phyloP scores from a whole-genome alignment of 2,113 vertebrate genomes.

The Stercorarius parasiticus region DNA sequence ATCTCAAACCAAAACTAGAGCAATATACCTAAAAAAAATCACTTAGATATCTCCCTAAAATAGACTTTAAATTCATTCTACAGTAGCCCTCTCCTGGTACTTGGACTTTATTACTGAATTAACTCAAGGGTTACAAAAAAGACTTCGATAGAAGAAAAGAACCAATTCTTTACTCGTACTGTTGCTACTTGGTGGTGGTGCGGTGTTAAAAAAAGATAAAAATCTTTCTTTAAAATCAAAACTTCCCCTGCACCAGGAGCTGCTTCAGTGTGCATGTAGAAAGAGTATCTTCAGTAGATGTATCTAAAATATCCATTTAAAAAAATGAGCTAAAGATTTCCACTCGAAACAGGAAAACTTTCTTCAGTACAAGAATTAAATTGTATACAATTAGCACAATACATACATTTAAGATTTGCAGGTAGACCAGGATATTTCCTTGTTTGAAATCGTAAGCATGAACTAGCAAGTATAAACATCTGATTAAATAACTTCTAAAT shows the following conservation, averaged over 20 bases:
- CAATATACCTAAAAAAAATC: rapidly evolving
- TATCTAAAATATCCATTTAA: background rate
- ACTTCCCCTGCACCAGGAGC: background rate
- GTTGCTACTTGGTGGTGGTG: background rate
- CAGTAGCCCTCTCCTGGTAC: background rate
- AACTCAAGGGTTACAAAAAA: background rate
- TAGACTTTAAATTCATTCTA: background rate
- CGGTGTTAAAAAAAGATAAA: background rate
- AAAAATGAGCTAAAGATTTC: background rate
- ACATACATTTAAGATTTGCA: background rate
- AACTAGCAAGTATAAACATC: background rate
- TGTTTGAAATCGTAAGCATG: background rate
- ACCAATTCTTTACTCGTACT: background rate
- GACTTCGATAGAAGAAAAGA: background rate
- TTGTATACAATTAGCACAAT: background rate
- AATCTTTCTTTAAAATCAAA: background rate
- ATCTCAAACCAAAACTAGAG: background rate
- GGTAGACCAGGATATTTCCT: background rate
- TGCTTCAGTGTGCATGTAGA: background rate
- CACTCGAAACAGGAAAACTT: background rate
- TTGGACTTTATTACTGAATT: background rate
- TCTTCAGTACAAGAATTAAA: background rate
- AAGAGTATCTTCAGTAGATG: background rate
- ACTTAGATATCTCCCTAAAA: background rate
- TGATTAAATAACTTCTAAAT: background rate